Conservation (phyloP, 2,797 vertebrate genomes). For the Orestias chungarensis region DNA sequence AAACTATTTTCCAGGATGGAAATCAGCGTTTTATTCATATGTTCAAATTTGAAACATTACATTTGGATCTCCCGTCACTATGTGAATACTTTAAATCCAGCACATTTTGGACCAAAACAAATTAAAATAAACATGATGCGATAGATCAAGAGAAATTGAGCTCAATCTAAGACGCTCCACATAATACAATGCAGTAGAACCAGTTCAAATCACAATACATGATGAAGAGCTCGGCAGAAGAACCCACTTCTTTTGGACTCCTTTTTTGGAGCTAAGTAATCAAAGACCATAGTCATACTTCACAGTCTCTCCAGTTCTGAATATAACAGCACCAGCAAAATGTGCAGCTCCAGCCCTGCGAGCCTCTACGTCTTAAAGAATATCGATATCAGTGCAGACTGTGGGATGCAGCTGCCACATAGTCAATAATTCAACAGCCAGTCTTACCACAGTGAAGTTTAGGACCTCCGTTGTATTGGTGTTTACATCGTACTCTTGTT, state of each 20-base stretch:
- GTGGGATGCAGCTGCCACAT: conserved; percentile 35
- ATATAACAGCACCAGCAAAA: conserved; percentile 40
- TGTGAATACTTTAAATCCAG: neutral
- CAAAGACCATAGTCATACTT: conserved; percentile 4
- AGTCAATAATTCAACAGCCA: conserved; percentile 61
- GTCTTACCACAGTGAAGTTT: conserved; percentile 41
- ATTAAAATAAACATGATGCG: neutral
- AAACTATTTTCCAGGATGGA: neutral
- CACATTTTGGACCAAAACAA: neutral
- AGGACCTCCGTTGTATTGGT: conserved; percentile 15
- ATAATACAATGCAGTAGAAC: neutral
- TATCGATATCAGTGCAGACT: conserved; percentile 47
- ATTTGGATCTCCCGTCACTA: neutral
- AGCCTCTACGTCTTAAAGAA: conserved; percentile 46
- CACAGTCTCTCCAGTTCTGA: conserved; percentile 9
- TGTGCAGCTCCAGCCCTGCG: conserved; percentile 23
- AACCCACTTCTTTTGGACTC: neutral
- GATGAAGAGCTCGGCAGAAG: neutral
- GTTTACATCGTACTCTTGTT: neutral
- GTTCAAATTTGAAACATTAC: neutral
- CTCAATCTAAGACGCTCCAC: neutral
- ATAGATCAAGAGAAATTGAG: neutral
- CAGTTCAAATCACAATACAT: neutral
- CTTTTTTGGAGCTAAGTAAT: conserved; percentile 7
- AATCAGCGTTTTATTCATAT: neutral